These are phyloP conservation scores for Percina caprodes DNA, from an alignment of 2,113 vertebrate species.

Conservation along the genomic window DNA sequence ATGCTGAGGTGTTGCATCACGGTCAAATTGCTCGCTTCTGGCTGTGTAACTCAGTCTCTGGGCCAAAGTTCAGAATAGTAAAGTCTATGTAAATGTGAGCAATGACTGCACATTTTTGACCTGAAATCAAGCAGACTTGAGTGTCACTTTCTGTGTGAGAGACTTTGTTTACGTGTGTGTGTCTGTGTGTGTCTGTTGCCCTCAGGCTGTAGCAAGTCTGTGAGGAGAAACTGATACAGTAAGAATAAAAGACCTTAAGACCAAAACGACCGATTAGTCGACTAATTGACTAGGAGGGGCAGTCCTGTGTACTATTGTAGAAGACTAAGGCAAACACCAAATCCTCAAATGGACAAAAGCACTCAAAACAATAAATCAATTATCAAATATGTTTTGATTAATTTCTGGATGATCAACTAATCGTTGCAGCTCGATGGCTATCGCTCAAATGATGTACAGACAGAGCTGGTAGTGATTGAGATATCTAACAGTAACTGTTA, in stretches of 20 bases:
- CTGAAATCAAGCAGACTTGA: not conserved
- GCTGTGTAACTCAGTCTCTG: constrained; percentile 2
- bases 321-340: too few species aligned
- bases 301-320: too few species aligned
- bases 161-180: not conserved
- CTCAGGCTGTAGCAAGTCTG: not conserved
- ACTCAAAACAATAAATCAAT: too few species aligned
- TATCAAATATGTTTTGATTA: too few species aligned
- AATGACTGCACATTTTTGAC: not conserved
- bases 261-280: too few species aligned
- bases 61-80: constrained; percentile 40
- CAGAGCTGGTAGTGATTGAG: not conserved
- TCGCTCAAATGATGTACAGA: not conserved
- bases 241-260: too few species aligned
- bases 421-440: not conserved
- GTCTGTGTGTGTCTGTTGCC: constrained; percentile 3
- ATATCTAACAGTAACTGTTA: not conserved
- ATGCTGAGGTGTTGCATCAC: constrained; percentile 30
- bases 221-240: constrained; percentile 10
- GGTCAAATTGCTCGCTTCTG: not conserved
- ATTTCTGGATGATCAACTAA: not conserved
- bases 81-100: constrained; percentile 3
- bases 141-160: not conserved
- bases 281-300: too few species aligned
- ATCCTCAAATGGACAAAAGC: too few species aligned